phyloP scores from a whole-genome alignment of 23 tunicate species.

The Corella eumyota region DNA sequence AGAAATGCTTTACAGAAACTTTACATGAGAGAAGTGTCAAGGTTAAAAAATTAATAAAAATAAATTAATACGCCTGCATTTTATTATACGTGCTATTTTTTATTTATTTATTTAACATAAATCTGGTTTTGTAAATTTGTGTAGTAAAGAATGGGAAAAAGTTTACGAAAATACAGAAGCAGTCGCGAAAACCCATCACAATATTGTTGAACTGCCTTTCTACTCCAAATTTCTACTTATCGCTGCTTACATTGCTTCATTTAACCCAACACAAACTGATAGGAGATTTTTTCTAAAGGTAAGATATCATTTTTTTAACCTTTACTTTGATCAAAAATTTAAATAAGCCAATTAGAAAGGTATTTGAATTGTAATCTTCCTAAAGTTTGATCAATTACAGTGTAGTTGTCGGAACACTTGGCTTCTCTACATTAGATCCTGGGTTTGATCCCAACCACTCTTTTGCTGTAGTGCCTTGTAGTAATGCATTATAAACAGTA shows the following conservation, averaged over 20 bases:
- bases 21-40: constrained; percentile 28
- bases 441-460: too few relatives aligned
- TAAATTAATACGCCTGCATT: too few relatives aligned
- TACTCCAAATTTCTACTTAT: constrained; percentile 79
- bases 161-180: not conserved
- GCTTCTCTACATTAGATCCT: too few relatives aligned
- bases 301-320: not conserved
- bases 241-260: constrained; percentile 86
- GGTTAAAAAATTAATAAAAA: not conserved
- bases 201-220: constrained; percentile 66
- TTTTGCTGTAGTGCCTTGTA: too few relatives aligned
- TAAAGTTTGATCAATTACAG: too few relatives aligned
- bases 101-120: too few relatives aligned
- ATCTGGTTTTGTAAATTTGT: too few relatives aligned
- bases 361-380: too few relatives aligned
- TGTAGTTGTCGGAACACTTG: too few relatives aligned
- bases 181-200: not conserved
- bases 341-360: too few relatives aligned
- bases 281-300: constrained; percentile 75
- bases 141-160: constrained; percentile 1
- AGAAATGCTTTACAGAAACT: constrained; percentile 42
- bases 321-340: not conserved
- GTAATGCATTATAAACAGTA: too few relatives aligned
- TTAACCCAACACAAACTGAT: constrained; percentile 67
- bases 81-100: too few relatives aligned